phyloP scores from a whole-genome alignment of 2,888 invertebrate species.

The Muscina levida region DNA sequence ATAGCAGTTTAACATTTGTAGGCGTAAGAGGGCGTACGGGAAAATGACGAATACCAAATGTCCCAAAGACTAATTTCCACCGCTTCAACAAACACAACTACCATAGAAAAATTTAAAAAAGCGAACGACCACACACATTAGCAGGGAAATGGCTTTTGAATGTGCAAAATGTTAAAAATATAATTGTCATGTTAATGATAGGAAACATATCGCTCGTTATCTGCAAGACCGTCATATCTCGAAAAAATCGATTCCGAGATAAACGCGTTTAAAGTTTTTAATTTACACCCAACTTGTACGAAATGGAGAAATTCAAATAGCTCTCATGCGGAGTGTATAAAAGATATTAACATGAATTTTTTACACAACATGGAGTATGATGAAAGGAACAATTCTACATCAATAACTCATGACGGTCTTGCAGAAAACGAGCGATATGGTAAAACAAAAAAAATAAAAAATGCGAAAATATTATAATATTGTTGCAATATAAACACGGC shows the following conservation, averaged over 20 bases:
- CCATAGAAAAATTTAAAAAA: constrained; percentile 11
- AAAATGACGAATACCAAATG: constrained; percentile 4
- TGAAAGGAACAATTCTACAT: too few species aligned
- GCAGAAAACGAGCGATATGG: too few species aligned
- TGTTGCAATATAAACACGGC: not conserved
- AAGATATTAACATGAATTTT: too few species aligned
- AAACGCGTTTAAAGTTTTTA: too few species aligned
- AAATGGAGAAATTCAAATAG: too few species aligned
- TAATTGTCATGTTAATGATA: constrained; percentile 47
- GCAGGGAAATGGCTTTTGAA: constrained; percentile 16
- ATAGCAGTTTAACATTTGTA: not conserved
- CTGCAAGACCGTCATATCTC: too few species aligned
- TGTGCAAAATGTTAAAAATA: constrained; percentile 37
- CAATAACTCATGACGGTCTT: too few species aligned
- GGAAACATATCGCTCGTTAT: too few species aligned
- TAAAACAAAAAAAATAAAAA: not conserved
- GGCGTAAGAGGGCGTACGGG: constrained; percentile 13
- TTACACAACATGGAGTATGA: too few species aligned
- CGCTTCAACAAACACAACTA: constrained; percentile 21
- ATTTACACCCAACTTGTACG: too few species aligned
- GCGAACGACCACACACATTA: constrained; percentile 24
- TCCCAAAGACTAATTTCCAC: constrained; percentile 30
- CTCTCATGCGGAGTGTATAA: too few species aligned
- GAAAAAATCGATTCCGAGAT: too few species aligned
- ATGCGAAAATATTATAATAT: not conserved